Evolutionary conservation across 2,113 vertebrate species (phyloP).

Genomic region (Formicarius rufipectus): DNA sequence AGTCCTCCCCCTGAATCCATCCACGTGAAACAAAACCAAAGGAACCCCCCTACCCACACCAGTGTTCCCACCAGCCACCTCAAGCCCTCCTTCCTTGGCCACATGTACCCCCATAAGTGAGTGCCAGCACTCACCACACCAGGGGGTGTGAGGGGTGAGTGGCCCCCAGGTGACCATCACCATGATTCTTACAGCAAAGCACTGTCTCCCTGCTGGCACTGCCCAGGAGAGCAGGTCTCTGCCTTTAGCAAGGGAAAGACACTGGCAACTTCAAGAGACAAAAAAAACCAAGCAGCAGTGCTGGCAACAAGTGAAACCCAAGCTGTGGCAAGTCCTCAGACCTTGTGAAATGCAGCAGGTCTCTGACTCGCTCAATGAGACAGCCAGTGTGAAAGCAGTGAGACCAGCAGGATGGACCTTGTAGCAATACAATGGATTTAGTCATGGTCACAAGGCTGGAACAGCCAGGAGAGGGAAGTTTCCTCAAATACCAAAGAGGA

Average conservation of each 20-base stretch:
- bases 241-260: background rate
- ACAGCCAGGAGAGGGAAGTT: conserved; percentile 2
- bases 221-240: background rate
- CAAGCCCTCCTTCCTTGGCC: background rate
- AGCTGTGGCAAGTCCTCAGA: background rate
- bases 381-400: background rate
- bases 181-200: background rate
- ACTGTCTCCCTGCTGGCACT: background rate
- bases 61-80: background rate
- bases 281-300: background rate
- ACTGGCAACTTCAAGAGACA: background rate
- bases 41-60: background rate
- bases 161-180: background rate
- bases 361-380: background rate
- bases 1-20: background rate
- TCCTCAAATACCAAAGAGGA: conserved; percentile 17
- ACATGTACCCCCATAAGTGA: background rate
- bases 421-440: background rate
- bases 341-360: background rate
- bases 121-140: background rate
- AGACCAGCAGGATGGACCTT: background rate
- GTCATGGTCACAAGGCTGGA: conserved; percentile 54
- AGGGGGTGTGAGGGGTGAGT: background rate
- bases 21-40: background rate
- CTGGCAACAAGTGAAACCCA: background rate